Base-by-base conservation (phyloP, 1,140 invertebrate species). In the Lucilia sericata region DNA sequence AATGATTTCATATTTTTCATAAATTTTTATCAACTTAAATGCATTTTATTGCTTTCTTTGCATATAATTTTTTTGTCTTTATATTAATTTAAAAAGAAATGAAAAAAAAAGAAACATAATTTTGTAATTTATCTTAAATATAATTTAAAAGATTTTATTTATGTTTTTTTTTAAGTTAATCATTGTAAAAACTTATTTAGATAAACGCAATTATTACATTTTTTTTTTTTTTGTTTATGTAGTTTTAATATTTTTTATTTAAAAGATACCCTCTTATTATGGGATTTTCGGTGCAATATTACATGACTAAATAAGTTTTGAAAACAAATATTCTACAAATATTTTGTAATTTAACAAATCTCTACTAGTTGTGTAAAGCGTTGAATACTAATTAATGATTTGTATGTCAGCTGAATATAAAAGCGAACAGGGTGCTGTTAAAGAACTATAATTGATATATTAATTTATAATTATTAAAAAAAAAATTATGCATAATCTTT, bases 381-480 rank as follows among this genome's bases (percentile, higher is more conserved):
- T 70, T 70, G 55, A 10, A 21, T 21, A 21, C 65, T 21, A 51
- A 80, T 13, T 30, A 30, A 47, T n/a, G 8, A n/a, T 17, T 19
- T n/a, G 36, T 19, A 42, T 30, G 25, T 30, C 25, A 30, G 25
- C 19, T 25, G 17, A 8, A 21, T 80, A n/a, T 49, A 80, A 70
- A 70, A 5, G 4, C 8, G 21, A 80, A 49, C 42, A 80, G 76
- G 76, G 76, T 80, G 76, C 76, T 80, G 42, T 80, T 80, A 49
- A 49, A 51, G 10, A 51, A 36, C 5, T 80, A 76, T 36, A 76
- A 75, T 12, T 14, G 2, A 75, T 34, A 30, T 13, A 47, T n/a
- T 9, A 47, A 78, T 10, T 42, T 47, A 80, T 49, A 25, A 80
- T 49, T 51, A 80, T 10, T 8, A 80, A 42, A 42, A 80, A 42